These are phyloP conservation scores for Beroe forskalii DNA, from an alignment of 37 sponge, comb jelly and placozoan genomes.

Conservation along the genomic window DNA sequence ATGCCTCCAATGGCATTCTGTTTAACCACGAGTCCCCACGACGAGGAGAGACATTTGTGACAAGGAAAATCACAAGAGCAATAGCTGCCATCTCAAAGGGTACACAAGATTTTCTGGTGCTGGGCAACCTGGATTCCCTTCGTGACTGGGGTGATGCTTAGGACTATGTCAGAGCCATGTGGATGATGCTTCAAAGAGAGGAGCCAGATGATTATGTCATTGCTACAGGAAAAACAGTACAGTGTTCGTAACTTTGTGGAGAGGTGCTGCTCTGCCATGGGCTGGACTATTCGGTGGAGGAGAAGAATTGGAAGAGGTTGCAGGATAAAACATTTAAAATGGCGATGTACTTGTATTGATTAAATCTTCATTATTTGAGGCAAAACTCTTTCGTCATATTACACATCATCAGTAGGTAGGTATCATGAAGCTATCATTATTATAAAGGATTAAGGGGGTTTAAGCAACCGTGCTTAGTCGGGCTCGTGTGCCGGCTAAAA, in stretches of 20 bases:
- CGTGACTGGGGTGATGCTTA: conserved; percentile 95
- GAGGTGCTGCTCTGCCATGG: conserved; percentile 74
- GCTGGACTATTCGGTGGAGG: conserved; percentile 82
- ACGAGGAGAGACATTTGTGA: conserved; percentile 95
- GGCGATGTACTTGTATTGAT: no score
- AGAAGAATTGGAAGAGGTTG: no score
- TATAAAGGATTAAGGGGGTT: no score
- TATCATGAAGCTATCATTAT: no score
- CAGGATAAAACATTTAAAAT: no score
- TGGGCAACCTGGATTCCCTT: conserved; percentile 87
- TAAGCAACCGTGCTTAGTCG: no score
- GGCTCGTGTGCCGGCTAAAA: no score
- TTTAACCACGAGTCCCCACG: conserved; percentile 94
- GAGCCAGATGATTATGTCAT: conserved; percentile 83
- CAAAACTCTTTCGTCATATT: no score
- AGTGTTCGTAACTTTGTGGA: conserved; percentile 88
- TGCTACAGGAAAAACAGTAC: conserved; percentile 82
- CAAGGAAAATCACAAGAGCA: conserved; percentile 82
- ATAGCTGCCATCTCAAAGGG: conserved; percentile 67
- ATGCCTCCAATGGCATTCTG: conserved; percentile 83
- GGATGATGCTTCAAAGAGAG: conserved; percentile 89
- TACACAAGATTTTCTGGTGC: conserved; percentile 68
- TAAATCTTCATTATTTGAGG: no score
- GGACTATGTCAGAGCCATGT: conserved; percentile 93
- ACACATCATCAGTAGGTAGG: no score